Conservation (phyloP, 2,888 invertebrate species). For the Trissolcus brochymenae region DNA sequence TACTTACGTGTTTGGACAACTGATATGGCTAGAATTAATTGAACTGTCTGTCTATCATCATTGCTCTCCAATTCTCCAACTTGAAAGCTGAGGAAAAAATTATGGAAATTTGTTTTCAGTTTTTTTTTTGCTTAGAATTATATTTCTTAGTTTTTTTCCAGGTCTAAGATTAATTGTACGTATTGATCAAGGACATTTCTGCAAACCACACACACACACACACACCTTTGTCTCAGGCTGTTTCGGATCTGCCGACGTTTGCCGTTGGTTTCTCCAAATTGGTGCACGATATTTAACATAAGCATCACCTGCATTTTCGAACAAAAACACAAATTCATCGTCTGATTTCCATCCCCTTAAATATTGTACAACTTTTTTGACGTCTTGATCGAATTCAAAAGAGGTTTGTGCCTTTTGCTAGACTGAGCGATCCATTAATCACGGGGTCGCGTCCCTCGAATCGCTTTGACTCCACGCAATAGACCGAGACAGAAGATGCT, state of each 20-base stretch:
- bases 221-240: conserved; percentile 6
- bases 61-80: background rate
- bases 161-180: background rate
- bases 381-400: conserved; percentile 54
- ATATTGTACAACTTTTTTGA: conserved; percentile 50
- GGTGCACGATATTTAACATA: conserved; percentile 13
- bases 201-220: too few species aligned
- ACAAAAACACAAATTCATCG: conserved; percentile 33
- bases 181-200: background rate
- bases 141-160: background rate
- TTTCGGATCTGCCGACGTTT: background rate
- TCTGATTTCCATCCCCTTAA: conserved; percentile 47
- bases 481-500: conserved; percentile 58
- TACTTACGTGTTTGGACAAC: background rate
- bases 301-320: conserved; percentile 31
- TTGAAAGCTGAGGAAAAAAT: background rate
- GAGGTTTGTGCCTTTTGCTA: conserved; percentile 58
- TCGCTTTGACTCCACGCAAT: conserved; percentile 59
- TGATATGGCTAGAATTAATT: background rate
- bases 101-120: background rate
- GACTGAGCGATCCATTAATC: conserved; percentile 69
- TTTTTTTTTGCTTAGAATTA: background rate
- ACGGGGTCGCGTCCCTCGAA: conserved; percentile 63
- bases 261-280: conserved; percentile 32
- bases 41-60: background rate